Evolutionary conservation across 2,113 vertebrate genomes (phyloP).

Genomic region (Bambusicola thoracicus): DNA sequence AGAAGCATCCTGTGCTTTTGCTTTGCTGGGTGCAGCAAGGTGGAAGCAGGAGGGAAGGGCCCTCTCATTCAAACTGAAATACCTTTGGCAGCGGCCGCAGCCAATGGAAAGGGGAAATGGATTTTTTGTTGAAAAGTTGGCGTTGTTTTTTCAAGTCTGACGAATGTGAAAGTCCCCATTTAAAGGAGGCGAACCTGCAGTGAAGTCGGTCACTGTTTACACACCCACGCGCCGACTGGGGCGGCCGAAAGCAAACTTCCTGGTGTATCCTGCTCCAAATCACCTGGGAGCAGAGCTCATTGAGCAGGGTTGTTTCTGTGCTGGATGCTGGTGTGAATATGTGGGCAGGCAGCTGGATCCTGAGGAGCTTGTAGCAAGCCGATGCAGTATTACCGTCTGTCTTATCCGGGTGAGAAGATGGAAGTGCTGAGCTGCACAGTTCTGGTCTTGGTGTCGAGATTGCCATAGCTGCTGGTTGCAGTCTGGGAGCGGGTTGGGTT

Average conservation of each 20-base stretch:
- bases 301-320: not conserved
- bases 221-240: constrained; percentile 59
- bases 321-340: not conserved
- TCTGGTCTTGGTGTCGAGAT: not conserved
- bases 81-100: not conserved
- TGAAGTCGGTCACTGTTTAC: constrained; percentile 67
- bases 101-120: constrained; percentile 52
- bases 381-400: fast-evolving
- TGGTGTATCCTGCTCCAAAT: constrained; percentile 59
- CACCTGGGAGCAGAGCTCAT: constrained; percentile 47
- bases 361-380: fast-evolving
- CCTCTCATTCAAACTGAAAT: constrained; percentile 51
- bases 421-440: not conserved
- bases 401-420: not conserved
- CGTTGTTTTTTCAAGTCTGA: constrained; percentile 68
- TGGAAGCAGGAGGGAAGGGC: not conserved
- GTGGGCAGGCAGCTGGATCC: not conserved
- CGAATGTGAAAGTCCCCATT: constrained; percentile 77
- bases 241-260: constrained; percentile 75
- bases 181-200: constrained; percentile 39
- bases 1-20: not conserved
- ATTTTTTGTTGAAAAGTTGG: constrained; percentile 62
- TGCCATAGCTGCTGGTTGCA: fast-evolving
- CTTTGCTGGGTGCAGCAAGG: not conserved
- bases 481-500: not conserved